phyloP scores from a whole-genome alignment of 2,888 invertebrate species.

The Drosophila prostipennis region DNA sequence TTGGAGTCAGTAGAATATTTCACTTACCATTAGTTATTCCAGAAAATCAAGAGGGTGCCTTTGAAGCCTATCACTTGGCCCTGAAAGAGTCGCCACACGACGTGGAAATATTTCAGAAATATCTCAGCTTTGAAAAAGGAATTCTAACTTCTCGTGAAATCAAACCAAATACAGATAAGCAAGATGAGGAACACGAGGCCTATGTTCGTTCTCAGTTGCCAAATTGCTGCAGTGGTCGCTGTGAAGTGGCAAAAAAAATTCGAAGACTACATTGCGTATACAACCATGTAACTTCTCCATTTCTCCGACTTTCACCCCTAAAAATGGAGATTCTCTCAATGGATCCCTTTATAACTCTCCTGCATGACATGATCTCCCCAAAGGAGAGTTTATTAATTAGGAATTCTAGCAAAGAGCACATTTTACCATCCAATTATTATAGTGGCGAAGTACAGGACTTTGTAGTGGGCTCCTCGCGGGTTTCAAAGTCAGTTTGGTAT shows the following conservation, averaged over 20 bases:
- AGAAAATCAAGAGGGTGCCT: slow-evolving; percentile 5
- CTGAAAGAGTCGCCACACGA: slow-evolving; percentile 1
- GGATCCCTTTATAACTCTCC: slow-evolving; percentile 85
- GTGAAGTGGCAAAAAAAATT: not conserved
- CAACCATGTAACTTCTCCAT: slow-evolving; percentile 36
- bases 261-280: slow-evolving; percentile 54
- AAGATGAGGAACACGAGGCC: not conserved
- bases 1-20: too few relatives aligned
- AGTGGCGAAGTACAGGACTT: slow-evolving; percentile 86
- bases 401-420: slow-evolving; percentile 83
- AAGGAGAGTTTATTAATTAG: slow-evolving; percentile 75
- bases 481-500: slow-evolving; percentile 87
- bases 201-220: not conserved
- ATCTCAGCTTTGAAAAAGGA: not conserved
- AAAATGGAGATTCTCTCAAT: slow-evolving; percentile 85
- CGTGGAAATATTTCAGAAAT: not conserved
- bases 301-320: slow-evolving; percentile 71
- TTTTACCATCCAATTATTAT: slow-evolving; percentile 84
- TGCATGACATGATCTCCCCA: slow-evolving; percentile 86
- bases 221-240: slow-evolving; percentile 26
- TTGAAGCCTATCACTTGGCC: slow-evolving; percentile 6
- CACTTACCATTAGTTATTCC: too few relatives aligned
- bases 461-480: slow-evolving; percentile 87
- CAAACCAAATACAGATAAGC: too few relatives aligned
- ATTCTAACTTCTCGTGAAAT: not conserved